These are phyloP conservation scores for Lycaon pictus DNA, from an alignment of 2,113 vertebrate species.

Conservation along the genomic window DNA sequence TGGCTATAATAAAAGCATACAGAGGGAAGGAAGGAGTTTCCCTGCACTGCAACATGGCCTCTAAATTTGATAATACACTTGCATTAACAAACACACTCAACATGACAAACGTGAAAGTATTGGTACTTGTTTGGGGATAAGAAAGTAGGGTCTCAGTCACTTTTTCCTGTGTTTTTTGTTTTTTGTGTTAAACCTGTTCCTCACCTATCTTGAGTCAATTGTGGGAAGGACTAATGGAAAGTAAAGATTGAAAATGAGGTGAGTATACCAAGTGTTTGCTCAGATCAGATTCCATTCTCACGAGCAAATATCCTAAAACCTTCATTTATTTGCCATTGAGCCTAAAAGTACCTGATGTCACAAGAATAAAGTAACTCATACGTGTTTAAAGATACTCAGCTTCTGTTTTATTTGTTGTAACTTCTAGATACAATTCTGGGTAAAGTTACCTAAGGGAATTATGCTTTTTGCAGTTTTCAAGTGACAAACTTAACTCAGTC, in stretches of 20 bases:
- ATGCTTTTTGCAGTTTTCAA: background rate
- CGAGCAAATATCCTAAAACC: background rate
- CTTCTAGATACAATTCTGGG: conserved; percentile 15
- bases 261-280: background rate
- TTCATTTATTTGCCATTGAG: conserved; percentile 10
- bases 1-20: background rate
- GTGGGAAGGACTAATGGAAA: background rate
- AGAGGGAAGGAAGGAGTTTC: background rate
- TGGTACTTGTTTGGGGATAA: background rate
- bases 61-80: background rate
- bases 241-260: background rate
- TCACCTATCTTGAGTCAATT: background rate
- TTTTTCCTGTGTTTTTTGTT: background rate
- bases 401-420: background rate
- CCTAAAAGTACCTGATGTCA: background rate
- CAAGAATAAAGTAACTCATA: background rate
- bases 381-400: background rate
- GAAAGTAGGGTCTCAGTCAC: background rate
- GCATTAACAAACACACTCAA: background rate
- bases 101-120: background rate
- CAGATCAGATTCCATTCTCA: background rate
- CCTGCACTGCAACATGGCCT: background rate
- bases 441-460: conserved; percentile 14
- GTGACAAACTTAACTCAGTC: background rate
- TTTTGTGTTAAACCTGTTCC: background rate